Base-by-base conservation (phyloP, 2,113 vertebrate genomes). In the Nipponia nippon region DNA sequence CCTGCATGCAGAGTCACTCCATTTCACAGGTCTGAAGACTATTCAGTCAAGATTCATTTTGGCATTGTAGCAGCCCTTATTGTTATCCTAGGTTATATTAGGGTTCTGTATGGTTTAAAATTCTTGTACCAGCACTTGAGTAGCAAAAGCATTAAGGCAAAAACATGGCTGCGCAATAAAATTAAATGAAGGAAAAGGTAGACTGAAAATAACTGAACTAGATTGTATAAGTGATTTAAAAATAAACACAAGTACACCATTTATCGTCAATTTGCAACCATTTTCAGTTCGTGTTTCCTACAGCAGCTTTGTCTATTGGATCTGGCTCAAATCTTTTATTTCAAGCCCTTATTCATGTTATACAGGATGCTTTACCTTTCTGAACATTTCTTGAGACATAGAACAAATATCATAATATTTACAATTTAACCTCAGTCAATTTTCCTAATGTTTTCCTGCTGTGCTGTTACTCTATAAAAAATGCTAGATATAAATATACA, bases 161-260 rank as follows among this genome's bases (percentile, higher is more conserved):
- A 87, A 65, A 10, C 2, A 14, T 5, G 3, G 15, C 2, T 8
- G 0, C 23, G 42, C 0, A 0, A 34, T 44, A 61, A 80, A 73
- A 73, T 23, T 30, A 69, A 75, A 38, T 16, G 4, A 56, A 52
- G 56, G 18, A 47, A 55, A 67, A 61, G 3, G 4, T 34, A 71
- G 42, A 40, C 16, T 25, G 42, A 83, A 93, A 83, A 71, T 40
- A 80, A 50, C 23, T 13, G 17, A 63, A 58, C 8, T n/a, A 49
- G 8, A 21, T 4, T 63, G 13, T 21, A 5, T 23, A 83, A 70
- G 8, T 8, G 5, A 20, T 62, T 15, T 30, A 44, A 61, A 76
- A 84, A 73, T 11, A 71, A 82, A 71, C 52, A 46, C 9, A 49
- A 61, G 8, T 29, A 47, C 7, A 38, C 4, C 7, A 32, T 49